A percentile compares a stretch with the other conserved stretches of the same genome.
Conservation (phyloP, 2,888 invertebrate species). For the Exephanes ischioxanthus region DNA sequence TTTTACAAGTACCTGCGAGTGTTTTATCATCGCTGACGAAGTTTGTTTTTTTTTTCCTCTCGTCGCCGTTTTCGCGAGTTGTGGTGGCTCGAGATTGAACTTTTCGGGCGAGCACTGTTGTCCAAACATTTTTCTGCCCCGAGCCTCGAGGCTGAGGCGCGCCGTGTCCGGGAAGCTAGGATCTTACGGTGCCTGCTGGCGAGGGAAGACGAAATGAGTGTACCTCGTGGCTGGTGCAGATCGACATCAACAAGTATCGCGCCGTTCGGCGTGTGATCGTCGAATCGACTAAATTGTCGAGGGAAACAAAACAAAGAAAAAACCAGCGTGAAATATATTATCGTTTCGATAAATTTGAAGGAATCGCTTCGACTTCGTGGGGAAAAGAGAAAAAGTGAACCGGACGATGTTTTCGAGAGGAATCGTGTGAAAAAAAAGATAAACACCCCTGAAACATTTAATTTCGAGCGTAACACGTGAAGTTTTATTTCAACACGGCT, state of each 20-base stretch:
- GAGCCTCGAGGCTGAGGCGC: neutral
- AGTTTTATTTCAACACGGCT: neutral
- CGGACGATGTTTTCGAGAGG: neutral
- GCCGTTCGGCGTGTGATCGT: neutral
- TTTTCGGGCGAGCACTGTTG: neutral
- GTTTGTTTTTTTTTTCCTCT: constrained; percentile 7
- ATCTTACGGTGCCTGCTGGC: constrained; percentile 11
- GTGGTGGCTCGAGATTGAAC: neutral
- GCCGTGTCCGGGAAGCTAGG: neutral
- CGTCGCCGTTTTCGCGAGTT: neutral
- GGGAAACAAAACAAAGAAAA: neutral
- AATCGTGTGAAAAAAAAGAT: neutral
- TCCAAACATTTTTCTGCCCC: neutral
- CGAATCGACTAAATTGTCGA: neutral
- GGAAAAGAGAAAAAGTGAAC: neutral
- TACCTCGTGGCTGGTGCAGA: neutral
- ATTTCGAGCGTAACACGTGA: neutral
- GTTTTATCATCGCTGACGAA: constrained; percentile 16
- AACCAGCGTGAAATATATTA: neutral
- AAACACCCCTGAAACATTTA: neutral
- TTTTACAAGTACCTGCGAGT: constrained; percentile 9
- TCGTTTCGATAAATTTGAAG: neutral
- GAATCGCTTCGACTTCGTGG: neutral
- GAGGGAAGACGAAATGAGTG: neutral
- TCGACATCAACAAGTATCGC: constrained; percentile 19